These are phyloP conservation scores for Teleopsis dalmanni DNA, from an alignment of 1,140 invertebrate species.

Conservation along the genomic window DNA sequence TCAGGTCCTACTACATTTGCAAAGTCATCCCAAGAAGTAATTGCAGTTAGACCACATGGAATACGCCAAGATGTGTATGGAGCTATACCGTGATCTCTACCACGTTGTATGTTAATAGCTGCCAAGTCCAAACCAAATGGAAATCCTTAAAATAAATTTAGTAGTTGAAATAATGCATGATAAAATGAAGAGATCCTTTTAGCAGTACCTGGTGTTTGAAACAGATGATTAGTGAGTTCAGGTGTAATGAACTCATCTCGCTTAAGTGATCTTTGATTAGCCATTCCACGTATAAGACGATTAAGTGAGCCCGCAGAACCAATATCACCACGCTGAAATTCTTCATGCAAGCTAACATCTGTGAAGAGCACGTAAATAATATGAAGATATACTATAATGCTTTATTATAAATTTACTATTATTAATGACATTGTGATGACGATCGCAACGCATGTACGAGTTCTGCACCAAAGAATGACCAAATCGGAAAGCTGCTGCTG, in stretches of 20 bases:
- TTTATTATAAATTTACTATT: slow-evolving; percentile 52
- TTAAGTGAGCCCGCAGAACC: slow-evolving; percentile 70
- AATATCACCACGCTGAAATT: slow-evolving; percentile 54
- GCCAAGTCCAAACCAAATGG: slow-evolving; percentile 82
- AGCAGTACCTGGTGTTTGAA: slow-evolving; percentile 55
- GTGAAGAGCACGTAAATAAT: not conserved
- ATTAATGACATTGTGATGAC: slow-evolving; percentile 53
- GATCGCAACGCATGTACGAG: slow-evolving; percentile 58
- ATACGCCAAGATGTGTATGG: slow-evolving; percentile 74
- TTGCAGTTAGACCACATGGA: slow-evolving; percentile 65
- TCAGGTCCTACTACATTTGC: slow-evolving; percentile 61
- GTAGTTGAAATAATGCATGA: not conserved
- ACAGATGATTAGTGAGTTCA: slow-evolving; percentile 81
- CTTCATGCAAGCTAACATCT: slow-evolving; percentile 74
- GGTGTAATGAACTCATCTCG: slow-evolving; percentile 74
- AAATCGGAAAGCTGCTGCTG: slow-evolving; percentile 90
- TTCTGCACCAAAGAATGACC: slow-evolving; percentile 89
- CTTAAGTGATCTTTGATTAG: slow-evolving; percentile 67
- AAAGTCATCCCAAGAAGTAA: slow-evolving; percentile 70
- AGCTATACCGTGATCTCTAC: slow-evolving; percentile 82
- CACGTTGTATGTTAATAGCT: slow-evolving; percentile 80
- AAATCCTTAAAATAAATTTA: slow-evolving; percentile 34
- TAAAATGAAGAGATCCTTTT: not conserved
- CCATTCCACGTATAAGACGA: slow-evolving; percentile 66
- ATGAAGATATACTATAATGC: not conserved